Base-by-base conservation (phyloP, 92 coral and sea anemone species). In the Epizoanthus scotinus region DNA sequence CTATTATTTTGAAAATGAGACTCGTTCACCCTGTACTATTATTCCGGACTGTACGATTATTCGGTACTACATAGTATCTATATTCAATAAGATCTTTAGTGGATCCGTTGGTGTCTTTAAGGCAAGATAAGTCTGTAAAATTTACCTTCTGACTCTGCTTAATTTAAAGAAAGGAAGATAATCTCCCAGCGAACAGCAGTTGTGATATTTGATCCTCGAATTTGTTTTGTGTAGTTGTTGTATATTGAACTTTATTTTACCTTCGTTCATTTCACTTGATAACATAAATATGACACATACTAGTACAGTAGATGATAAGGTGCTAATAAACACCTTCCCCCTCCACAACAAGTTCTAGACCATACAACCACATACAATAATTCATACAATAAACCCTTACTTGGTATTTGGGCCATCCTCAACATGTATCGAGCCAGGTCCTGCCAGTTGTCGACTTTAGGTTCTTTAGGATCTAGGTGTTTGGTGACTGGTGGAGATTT, bases 61-160 rank as follows among this genome's bases (percentile, higher is more conserved):
- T n/a, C n/a, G n/a, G n/a, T n/a, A n/a, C n/a, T n/a, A n/a, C n/a
- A n/a, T 67, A 54, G 38, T 54, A 67, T 67, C 73, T 67, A 27
- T 67, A 7, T 67, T 67, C 73, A 67, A 40, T 67, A 67, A 67
- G 73, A 67, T 67, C 56, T 40, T 67, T 0, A 67, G 56, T 67
- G 73, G 73, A 67, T 67, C 73, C 56, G 73, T 67, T 67, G 73
- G 73, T 67, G 73, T 54, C 73, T 67, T 67, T 67, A 67, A 67
- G 73, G 73, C 73, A 13, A 67, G 70, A 64, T 64, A 64, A 64
- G 70, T 12, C 7, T 64, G 49, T 64, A 64, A 29, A 64, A 64
- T 64, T 64, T 64, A 44, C 70, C 47, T 64, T 64, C 70, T 64
- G 2, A 64, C 70, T 64, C 70, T 64, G 8, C 40, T 64, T n/a